phyloP scores from a whole-genome alignment of 2,113 vertebrate species.

The Protobothrops mucrosquamatus region DNA sequence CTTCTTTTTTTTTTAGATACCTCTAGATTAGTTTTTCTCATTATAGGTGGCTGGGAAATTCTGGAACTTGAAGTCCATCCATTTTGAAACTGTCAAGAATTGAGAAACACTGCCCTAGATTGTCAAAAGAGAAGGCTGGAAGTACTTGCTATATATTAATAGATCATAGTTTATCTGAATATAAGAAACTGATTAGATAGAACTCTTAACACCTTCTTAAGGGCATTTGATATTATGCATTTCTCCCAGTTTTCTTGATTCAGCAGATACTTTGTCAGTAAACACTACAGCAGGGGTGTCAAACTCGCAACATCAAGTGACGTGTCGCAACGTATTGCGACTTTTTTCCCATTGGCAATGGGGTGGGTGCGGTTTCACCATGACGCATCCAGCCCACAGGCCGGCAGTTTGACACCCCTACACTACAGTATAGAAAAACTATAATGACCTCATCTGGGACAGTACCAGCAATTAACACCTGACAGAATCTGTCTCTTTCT shows the following conservation, averaged over 20 bases:
- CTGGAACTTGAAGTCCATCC: too few species aligned
- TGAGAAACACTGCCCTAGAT: not conserved
- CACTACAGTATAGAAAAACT: not conserved
- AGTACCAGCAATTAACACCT: not conserved
- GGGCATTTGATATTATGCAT: not conserved
- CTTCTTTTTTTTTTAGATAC: not conserved
- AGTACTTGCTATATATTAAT: too few species aligned
- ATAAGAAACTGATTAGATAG: not conserved
- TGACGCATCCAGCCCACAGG: too few species aligned
- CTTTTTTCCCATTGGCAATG: too few species aligned
- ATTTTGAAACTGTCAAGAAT: too few species aligned
- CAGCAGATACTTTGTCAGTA: not conserved
- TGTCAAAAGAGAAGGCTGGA: not conserved
- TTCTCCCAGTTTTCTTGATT: not conserved
- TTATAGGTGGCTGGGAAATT: too few species aligned
- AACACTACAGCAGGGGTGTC: not conserved
- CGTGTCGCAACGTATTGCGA: too few species aligned
- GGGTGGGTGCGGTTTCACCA: too few species aligned
- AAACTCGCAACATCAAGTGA: too few species aligned
- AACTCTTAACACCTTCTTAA: not conserved
- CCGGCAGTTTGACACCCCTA: too few species aligned
- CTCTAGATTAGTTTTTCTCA: too few species aligned
- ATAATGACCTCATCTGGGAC: not conserved
- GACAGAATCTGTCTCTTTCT: not conserved
- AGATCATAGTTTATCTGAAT: too few species aligned